Conservation (phyloP, 2,797 vertebrate species). For the Lutjanus argentimaculatus region DNA sequence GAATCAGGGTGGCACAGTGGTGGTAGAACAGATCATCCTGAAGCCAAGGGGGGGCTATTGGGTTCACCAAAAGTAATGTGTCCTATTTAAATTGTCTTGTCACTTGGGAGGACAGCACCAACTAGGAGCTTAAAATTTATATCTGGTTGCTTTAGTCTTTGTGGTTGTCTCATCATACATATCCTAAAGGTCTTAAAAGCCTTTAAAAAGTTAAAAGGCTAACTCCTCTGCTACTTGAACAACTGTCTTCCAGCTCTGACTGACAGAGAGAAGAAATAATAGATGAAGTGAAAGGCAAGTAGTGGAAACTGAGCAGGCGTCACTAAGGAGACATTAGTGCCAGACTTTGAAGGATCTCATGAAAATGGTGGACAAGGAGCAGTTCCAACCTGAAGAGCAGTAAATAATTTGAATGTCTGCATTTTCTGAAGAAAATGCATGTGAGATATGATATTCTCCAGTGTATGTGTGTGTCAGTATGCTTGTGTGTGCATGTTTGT, state of each 20-base stretch:
- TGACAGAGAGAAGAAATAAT: slow-evolving; percentile 60
- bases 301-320: slow-evolving; percentile 53
- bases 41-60: neutral
- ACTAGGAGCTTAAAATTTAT: neutral
- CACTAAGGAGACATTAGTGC: slow-evolving; percentile 27
- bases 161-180: neutral
- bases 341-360: slow-evolving; percentile 10
- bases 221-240: neutral
- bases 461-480: too few relatives aligned
- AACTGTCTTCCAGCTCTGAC: neutral
- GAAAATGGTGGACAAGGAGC: slow-evolving; percentile 3
- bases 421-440: too few relatives aligned
- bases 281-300: slow-evolving; percentile 65
- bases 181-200: neutral
- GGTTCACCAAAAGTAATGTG: slow-evolving; percentile 18
- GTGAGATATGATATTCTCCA: too few relatives aligned
- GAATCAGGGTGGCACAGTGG: slow-evolving; percentile 26
- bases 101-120: neutral
- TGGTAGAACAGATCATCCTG: neutral
- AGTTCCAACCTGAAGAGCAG: neutral
- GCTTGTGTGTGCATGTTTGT: too few relatives aligned
- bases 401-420: neutral
- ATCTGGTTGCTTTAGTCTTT: neutral
- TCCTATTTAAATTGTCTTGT: neutral
- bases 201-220: neutral